phyloP scores from a whole-genome alignment of 1,140 invertebrate genomes.

The Rhysida immarginata region DNA sequence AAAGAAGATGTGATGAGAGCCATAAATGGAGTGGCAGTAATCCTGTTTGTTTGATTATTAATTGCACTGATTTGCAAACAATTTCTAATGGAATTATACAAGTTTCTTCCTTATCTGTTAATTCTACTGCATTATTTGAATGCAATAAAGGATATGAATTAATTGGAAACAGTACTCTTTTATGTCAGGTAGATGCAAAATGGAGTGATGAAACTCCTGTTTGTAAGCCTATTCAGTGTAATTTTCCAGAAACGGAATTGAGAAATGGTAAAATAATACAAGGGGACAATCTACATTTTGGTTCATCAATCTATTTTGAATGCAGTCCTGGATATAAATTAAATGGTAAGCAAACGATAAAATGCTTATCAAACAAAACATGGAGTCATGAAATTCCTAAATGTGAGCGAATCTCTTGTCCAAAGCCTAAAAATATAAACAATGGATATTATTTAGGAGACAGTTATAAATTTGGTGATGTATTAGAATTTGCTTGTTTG shows the following conservation, averaged over 20 bases:
- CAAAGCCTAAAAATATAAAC: slow-evolving; percentile 8
- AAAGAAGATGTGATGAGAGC: neutral
- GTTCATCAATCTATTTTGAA: neutral
- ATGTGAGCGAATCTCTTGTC: slow-evolving; percentile 9
- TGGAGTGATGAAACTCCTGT: slow-evolving; percentile 12
- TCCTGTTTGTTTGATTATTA: neutral
- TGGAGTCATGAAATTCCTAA: neutral
- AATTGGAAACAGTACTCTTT: slow-evolving; percentile 4
- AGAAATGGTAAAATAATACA: slow-evolving; percentile 3
- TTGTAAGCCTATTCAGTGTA: slow-evolving; percentile 10
- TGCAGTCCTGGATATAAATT: neutral
- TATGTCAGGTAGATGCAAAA: slow-evolving; percentile 8
- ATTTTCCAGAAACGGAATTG: neutral
- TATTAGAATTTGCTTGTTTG: neutral
- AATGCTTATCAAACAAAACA: neutral
- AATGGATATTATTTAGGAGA: slow-evolving; percentile 8
- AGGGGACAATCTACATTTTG: slow-evolving; percentile 1
- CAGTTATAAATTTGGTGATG: slow-evolving; percentile 15
- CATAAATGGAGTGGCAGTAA: neutral
- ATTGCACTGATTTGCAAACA: neutral
- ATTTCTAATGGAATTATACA: neutral
- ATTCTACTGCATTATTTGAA: slow-evolving; percentile 13
- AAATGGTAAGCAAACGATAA: neutral
- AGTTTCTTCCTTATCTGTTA: neutral
- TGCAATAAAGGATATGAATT: slow-evolving; percentile 14